A percentile compares a stretch with the other conserved stretches of the same genome.
Conservation (phyloP, 2,888 invertebrate species). For the Disparrhopalites patrizii region DNA sequence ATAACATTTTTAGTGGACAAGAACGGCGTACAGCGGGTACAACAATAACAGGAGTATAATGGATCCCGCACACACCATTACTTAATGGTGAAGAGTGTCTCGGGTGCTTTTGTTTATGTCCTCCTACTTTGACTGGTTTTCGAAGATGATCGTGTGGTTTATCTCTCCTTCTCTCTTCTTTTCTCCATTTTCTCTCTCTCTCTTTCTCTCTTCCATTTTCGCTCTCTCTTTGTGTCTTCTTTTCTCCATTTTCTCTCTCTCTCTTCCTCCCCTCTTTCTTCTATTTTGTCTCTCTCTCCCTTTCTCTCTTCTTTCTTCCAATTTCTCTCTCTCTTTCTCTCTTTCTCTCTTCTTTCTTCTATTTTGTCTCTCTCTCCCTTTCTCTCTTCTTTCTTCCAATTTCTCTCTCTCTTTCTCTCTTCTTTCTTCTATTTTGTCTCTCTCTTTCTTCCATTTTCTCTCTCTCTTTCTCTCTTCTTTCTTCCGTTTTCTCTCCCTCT, state of each 20-base stretch:
- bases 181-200: not conserved
- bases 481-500: no score
- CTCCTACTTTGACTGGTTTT: not conserved
- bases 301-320: no score
- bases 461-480: no score
- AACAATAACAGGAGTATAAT: no score
- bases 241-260: not conserved
- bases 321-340: not conserved
- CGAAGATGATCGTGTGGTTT: slow-evolving; percentile 6
- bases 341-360: not conserved
- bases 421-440: no score
- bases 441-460: no score
- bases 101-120: not conserved
- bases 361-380: no score
- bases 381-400: no score
- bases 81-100: not conserved
- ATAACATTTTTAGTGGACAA: no score
- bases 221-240: no score
- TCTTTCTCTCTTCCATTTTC: no score
- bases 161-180: not conserved
- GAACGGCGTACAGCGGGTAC: not conserved
- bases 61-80: slow-evolving; percentile 1
- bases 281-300: not conserved
- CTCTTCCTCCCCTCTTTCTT: not conserved
- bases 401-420: no score